Percentiles rank a stretch among this genome's conserved stretches.
phyloP scores from a whole-genome alignment of 1,140 invertebrate genomes.

The Elymnias hypermnestra region DNA sequence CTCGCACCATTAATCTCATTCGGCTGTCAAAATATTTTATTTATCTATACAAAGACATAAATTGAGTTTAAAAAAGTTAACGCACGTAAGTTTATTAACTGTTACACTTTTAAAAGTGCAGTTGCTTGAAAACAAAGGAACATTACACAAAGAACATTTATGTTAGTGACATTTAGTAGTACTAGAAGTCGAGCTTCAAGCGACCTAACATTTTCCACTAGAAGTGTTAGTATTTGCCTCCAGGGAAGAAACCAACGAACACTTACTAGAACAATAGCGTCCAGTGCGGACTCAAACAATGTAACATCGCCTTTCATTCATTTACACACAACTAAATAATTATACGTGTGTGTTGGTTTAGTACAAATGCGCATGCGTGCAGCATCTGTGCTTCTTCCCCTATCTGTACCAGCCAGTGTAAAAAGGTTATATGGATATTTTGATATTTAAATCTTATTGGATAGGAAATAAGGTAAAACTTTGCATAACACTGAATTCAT shows the following conservation, averaged over 20 bases:
- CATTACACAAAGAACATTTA: background rate
- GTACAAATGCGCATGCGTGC: constrained; percentile 59
- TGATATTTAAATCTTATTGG: constrained; percentile 14
- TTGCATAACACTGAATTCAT: constrained; percentile 13
- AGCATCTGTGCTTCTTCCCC: constrained; percentile 64
- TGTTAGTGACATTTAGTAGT: constrained; percentile 4
- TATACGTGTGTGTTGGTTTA: constrained; percentile 27
- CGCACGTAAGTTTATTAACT: no score
- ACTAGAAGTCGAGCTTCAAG: constrained; percentile 5
- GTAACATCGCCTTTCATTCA: constrained; percentile 41
- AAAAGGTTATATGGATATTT: constrained; percentile 25
- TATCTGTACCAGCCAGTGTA: constrained; percentile 29
- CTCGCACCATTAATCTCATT: no score
- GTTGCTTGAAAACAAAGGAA: background rate
- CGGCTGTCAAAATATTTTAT: no score
- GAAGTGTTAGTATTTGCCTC: constrained; percentile 29
- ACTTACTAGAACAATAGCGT: constrained; percentile 54
- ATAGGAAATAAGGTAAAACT: constrained; percentile 15
- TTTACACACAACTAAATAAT: constrained; percentile 32
- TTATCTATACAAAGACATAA: no score
- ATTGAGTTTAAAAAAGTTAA: no score
- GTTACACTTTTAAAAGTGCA: no score
- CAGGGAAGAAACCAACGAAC: constrained; percentile 27
- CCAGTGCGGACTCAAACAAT: constrained; percentile 49
- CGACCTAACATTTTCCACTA: constrained; percentile 19